These are phyloP conservation scores for Dryobota labecula DNA, from an alignment of 2,888 invertebrate species.

Conservation along the genomic window DNA sequence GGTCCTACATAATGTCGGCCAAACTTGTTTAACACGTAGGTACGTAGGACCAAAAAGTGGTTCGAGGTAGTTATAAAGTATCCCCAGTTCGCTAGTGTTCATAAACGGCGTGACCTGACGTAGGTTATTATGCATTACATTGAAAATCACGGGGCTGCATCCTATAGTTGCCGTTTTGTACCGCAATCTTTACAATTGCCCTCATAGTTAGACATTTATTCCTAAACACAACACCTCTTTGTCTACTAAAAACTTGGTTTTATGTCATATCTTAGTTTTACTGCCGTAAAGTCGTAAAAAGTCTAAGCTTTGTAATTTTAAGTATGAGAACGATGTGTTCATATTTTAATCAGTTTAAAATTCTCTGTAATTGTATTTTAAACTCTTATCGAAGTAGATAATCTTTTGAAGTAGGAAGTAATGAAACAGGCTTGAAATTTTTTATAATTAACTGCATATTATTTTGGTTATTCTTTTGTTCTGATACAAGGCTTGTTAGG, in stretches of 20 bases:
- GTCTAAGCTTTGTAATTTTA: conserved; percentile 32
- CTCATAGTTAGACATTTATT: conserved; percentile 47
- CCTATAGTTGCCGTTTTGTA: conserved; percentile 73
- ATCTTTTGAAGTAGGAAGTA: conserved; percentile 54
- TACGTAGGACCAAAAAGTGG: conserved; percentile 51
- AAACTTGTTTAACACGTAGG: conserved; percentile 58
- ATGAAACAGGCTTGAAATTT: conserved; percentile 36
- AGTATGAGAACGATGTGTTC: conserved; percentile 47
- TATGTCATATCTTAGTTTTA: conserved; percentile 41
- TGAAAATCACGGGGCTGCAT: conserved; percentile 80
- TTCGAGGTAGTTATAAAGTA: conserved; percentile 58
- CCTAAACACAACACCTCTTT: conserved; percentile 50
- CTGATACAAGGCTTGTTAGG: conserved; percentile 46
- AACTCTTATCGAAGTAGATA: conserved; percentile 44
- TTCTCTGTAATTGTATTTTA: conserved; percentile 53
- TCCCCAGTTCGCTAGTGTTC: conserved; percentile 57
- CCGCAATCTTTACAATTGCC: conserved; percentile 68
- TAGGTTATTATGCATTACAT: conserved; percentile 81
- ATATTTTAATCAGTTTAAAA: conserved; percentile 51
- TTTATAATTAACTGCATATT: conserved; percentile 38
- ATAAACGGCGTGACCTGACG: conserved; percentile 71
- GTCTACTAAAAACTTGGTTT: conserved; percentile 28
- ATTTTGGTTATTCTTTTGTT: conserved; percentile 52
- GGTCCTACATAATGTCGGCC: conserved; percentile 51
- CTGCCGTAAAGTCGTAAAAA: conserved; percentile 29